phyloP scores from a whole-genome alignment of 35 echinoderm and acorn worm genomes.

The Hemicentrotus pulcherrimus region DNA sequence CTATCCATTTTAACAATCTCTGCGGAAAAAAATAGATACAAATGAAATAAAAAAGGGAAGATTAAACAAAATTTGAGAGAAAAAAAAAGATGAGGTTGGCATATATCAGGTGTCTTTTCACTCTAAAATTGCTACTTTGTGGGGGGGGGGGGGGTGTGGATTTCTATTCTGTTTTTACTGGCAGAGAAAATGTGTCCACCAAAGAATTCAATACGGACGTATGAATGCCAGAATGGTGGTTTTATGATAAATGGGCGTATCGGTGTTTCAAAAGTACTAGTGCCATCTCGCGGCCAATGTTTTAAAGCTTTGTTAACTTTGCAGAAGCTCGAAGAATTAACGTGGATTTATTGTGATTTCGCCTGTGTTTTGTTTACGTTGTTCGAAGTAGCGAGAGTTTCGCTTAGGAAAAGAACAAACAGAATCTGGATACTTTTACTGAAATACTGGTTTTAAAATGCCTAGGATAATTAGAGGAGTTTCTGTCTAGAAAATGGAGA shows the following conservation, averaged over 20 bases:
- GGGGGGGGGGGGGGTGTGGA: no score
- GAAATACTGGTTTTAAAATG: not conserved
- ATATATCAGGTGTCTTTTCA: no score
- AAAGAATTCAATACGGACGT: no score
- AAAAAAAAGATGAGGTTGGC: no score
- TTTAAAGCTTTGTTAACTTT: not conserved
- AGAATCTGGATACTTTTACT: not conserved
- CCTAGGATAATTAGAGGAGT: not conserved
- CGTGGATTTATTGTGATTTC: not conserved
- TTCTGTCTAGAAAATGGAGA: not conserved
- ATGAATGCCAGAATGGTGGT: no score
- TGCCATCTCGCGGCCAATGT: not conserved
- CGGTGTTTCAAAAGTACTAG: not conserved
- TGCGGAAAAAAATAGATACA: no score
- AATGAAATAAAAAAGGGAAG: no score
- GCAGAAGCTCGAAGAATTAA: not conserved
- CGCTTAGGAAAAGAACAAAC: not conserved
- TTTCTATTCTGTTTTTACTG: no score
- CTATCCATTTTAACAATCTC: no score
- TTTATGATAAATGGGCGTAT: not conserved
- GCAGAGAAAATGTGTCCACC: no score
- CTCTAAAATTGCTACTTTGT: no score
- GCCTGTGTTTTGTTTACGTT: not conserved
- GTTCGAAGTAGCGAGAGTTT: not conserved
- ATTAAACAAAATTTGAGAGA: no score